Conservation (phyloP, 1,140 invertebrate species). For the Drosophila lini region DNA sequence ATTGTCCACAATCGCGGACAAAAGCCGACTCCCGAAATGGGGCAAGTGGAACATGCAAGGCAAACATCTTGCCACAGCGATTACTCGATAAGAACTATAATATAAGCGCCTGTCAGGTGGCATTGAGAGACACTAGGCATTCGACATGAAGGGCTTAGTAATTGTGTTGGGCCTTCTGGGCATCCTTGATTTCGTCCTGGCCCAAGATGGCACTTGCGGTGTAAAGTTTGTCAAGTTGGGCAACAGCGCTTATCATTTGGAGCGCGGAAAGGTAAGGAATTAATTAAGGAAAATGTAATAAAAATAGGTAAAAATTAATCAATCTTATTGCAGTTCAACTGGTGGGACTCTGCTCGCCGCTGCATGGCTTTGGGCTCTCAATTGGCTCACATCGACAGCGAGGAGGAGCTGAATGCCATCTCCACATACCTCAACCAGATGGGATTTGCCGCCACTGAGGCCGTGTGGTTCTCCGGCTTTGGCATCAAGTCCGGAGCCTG, state of each 20-base stretch:
- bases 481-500: constrained; percentile 6
- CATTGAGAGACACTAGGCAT: not conserved
- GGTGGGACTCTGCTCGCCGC: constrained; percentile 10
- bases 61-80: constrained; percentile 12
- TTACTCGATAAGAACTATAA: constrained; percentile 13
- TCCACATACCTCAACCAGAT: constrained; percentile 1
- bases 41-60: constrained; percentile 4
- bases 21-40: not conserved
- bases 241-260: not conserved
- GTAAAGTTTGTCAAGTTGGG: not conserved
- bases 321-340: constrained; percentile 1
- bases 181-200: not conserved
- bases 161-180: not conserved
- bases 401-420: constrained; percentile 5
- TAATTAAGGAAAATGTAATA: not conserved
- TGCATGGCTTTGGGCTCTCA: constrained; percentile 1
- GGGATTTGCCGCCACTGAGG: not conserved
- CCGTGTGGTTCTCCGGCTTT: not conserved
- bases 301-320: not conserved
- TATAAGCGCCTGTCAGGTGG: not conserved
- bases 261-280: not conserved
- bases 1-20: constrained; percentile 8
- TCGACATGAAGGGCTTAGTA: not conserved
- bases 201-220: not conserved
- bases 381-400: constrained; percentile 3